Base-by-base conservation (phyloP, 37 sponge, comb jelly and placozoan genomes). In the Ianthella basta region DNA sequence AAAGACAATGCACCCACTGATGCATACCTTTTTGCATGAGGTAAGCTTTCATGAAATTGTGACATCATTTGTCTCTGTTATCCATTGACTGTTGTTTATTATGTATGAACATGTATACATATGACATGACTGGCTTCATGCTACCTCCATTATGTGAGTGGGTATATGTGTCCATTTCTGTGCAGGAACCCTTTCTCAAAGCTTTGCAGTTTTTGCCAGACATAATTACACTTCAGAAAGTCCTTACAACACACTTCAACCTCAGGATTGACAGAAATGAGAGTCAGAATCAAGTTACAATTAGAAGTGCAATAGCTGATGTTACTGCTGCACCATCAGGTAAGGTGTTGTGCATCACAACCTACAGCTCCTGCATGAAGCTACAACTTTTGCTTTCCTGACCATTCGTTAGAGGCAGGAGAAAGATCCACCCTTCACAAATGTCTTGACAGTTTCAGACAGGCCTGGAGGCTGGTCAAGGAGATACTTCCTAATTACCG, bases 181-280 rank as follows among this genome's bases (percentile, higher is more conserved):
- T 41, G 4, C 53, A 92, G 90, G 92, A 92, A 68, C 80, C 83
- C 33, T 59, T 32, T 13, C 78, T 92, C 53, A 63, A 87, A 75
- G 91, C 91, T 40, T 81, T 86, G 20, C 94, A 88, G 68, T 91
- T 86, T 56, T 89, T 94, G 21, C 91, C 94, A 13, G 86, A 91
- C 68, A 88, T 94, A 33, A 82, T 91, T 23, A 44, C 56, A 57
- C 84, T 94, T n/a, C 94, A 94, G 66, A 40, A 24, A 53, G 54
- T 14, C 16, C 78, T 75, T 13, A 75, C 53, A 75, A 75, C 38
- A 36, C 40, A 44, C 32, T 91, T 84, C 74, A 40, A 83, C 55
- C 70, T 80, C 39, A 82, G 66, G 19, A 29, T 86, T 24, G 84
- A 79, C 59, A 50, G 40, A 38, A 69, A 72, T 15, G 85, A 84